These are phyloP conservation scores for Neodiprion fabricii DNA, from an alignment of 1,140 invertebrate species.

Conservation along the genomic window DNA sequence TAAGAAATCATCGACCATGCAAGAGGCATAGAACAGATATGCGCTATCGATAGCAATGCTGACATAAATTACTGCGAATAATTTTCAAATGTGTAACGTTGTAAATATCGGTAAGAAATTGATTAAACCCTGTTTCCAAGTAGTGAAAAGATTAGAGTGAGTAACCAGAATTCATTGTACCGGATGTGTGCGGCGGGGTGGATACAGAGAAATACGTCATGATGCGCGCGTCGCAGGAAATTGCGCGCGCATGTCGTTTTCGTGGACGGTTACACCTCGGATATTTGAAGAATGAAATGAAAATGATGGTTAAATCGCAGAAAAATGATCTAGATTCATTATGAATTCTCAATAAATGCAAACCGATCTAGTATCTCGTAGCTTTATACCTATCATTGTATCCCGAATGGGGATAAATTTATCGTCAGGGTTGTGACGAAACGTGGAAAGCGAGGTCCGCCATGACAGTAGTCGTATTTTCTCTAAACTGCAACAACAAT, in stretches of 20 bases:
- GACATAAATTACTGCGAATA: not conserved
- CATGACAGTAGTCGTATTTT: conserved; percentile 52
- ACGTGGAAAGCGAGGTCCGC: conserved; percentile 43
- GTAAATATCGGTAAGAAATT: not conserved
- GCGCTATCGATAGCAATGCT: not conserved
- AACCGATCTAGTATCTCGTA: not conserved
- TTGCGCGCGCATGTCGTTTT: conserved; percentile 38
- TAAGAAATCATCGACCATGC: not conserved
- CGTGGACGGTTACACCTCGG: not conserved
- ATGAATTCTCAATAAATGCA: conserved; percentile 6
- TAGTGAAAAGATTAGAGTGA: not conserved
- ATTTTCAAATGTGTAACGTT: not conserved
- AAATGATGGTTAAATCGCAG: not conserved
- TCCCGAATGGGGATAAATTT: not conserved
- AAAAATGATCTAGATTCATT: not conserved
- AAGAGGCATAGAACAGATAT: not conserved
- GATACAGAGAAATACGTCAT: conserved; percentile 24
- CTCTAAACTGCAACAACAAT: conserved; percentile 35
- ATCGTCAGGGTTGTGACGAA: not conserved
- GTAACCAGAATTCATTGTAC: conserved; percentile 7
- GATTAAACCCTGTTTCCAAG: not conserved
- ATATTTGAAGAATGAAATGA: not conserved
- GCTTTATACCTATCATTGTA: not conserved
- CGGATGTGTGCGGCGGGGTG: not conserved
- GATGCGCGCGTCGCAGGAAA: conserved; percentile 31